Evolutionary conservation across 2,888 invertebrate genomes (phyloP), one percentile per base, ranked within the genome.

Genomic region (Perizoma affinitatum): DNA sequence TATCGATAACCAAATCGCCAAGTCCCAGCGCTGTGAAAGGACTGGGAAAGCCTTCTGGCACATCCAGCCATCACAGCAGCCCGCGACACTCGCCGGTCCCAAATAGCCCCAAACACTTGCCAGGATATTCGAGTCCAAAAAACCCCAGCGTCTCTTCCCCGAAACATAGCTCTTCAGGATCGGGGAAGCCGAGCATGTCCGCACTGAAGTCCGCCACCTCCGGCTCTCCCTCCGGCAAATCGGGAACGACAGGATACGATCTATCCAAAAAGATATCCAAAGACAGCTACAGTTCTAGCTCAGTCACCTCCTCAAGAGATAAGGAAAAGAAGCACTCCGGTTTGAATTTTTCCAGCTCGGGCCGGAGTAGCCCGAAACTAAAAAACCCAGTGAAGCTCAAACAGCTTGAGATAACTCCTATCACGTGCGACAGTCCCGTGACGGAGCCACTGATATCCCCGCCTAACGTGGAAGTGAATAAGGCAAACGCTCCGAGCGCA

Each of bases 131-230:
- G 57, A 96, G 95, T 83, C 96, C 96, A 71, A 96, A 96, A 88
- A 96, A 95, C 78, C 96, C 96, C 79, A 95, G 95, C 52, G 95
- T 95, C 11, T 95, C 95, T 9, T 96, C 96, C 10, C 97, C 97
- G 22, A 97, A 97, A 81, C 96, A 96, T 72, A 93, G 93, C 71
- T 94, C 95, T 34, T 94, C 95, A 0, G 93, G 95, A 58, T 95
- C 96, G 0, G 97, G 97, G 0, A 97, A 97, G 78, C 97, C 97
- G 0, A 97, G 97, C 76, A 97, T 97, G 96, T 96, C 97, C 0
- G 95, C 97, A 0, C 84, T 97, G 33, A 97, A 97, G 80, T 97
- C 96, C 42, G 96, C 97, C 0, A 93, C 95, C 0, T 94, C 95
- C 75, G 90, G 92, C 6, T 95, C 96, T 2, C 95, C 95, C 1